Evolutionary conservation across 2,113 vertebrate genomes (phyloP), one percentile per base, ranked within the genome.

Genomic region (Petrocephalus microphthalmus): DNA sequence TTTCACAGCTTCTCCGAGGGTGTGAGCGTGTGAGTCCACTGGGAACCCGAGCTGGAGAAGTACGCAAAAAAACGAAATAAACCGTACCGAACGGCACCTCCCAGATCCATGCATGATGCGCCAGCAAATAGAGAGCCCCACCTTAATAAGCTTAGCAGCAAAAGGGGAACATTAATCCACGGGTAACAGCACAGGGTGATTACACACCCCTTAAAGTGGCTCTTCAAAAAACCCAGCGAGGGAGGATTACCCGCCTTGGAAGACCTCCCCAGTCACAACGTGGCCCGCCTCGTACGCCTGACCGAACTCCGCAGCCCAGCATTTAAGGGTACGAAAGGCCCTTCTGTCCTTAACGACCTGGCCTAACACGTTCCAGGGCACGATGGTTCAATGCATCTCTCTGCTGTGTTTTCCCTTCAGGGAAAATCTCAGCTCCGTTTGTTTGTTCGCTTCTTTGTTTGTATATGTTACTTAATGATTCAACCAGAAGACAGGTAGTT

Each of bases 111-210:
- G 6, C 45, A 22, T 56, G 49, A 37, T 56, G 49, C 29, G 15
- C n/a, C n/a, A 0, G 22, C 52, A 25, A 85, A 33, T 52, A n/a
- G 52, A 85, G 10, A 19, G 52, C 33, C 1, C 53, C 51, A 54
- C 47, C 13, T 85, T 19, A 53, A 29, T 29, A 45, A 64, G 54
- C 57, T 42, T 86, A 45, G 33, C 10, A 45, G 56, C n/a, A 47
- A 64, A 86, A 60, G 53, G 53, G 85, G 37, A 86, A 60, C 85
- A 86, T 60, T 86, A 86, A 64, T 86, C 85, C 37, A 54, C 3
- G 33, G 54, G 33, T 86, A 86, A 86, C 54, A 86, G 19, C 11
- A 13, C 11, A 85, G 51, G 52, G 25, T 25, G 22, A 19, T 85
- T 85, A 85, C 84, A 37, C 29, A 19, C 25, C 84, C 84, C 29